These are phyloP conservation scores for Tortrix viridana DNA, from an alignment of 2,888 invertebrate species.

Conservation along the genomic window DNA sequence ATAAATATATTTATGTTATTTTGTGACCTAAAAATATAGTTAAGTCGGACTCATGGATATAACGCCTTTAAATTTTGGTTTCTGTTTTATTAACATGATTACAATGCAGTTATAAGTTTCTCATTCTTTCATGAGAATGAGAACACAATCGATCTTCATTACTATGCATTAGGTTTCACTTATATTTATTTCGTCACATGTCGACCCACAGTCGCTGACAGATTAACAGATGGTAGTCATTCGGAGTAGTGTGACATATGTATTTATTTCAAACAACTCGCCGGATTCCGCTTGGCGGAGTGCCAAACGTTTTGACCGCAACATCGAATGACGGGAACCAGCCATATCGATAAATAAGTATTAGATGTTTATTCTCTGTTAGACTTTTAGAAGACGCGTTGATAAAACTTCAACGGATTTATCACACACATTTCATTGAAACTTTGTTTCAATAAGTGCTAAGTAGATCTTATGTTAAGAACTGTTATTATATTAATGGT, in stretches of 20 bases:
- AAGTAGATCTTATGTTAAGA: background rate
- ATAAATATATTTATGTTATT: no score
- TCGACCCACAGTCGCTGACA: constrained; percentile 12
- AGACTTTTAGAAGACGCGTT: constrained; percentile 12
- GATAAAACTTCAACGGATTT: constrained; percentile 1
- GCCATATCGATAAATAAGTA: constrained; percentile 25
- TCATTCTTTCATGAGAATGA: background rate
- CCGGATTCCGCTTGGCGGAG: constrained; percentile 10
- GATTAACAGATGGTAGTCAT: constrained; percentile 22
- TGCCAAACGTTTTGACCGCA: constrained; percentile 28
- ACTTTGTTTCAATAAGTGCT: background rate
- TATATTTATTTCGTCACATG: constrained; percentile 25
- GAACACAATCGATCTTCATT: constrained; percentile 23
- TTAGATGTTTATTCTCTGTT: constrained; percentile 21
- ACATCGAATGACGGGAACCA: constrained; percentile 24
- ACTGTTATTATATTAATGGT: background rate
- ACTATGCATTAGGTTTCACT: constrained; percentile 26
- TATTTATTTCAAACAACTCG: constrained; percentile 30
- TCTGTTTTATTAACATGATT: no score
- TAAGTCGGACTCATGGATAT: no score
- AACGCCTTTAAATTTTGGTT: no score
- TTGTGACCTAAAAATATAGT: no score
- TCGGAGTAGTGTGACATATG: constrained; percentile 34
- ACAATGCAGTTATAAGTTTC: background rate
- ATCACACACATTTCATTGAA: background rate